A percentile compares a stretch with the other conserved stretches of the same genome.
Evolutionary conservation across 2,113 vertebrate species (phyloP).

Genomic region (Ramphastos sulfuratus): DNA sequence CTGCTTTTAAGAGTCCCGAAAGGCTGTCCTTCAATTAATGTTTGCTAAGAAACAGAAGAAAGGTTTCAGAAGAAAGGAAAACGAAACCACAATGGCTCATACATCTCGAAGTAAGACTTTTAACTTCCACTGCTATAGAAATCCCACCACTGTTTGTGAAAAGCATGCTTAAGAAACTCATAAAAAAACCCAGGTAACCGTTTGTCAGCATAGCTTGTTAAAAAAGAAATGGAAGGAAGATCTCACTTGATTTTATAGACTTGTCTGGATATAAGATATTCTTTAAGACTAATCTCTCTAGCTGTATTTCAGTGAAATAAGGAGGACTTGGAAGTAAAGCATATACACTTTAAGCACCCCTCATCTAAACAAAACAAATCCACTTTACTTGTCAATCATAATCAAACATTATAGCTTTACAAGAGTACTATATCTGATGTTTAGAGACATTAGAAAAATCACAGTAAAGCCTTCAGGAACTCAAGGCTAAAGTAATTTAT

Average conservation of each 20-base stretch:
- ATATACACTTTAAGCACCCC: neutral
- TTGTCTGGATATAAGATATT: neutral
- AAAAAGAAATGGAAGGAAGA: neutral
- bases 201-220: neutral
- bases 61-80: neutral
- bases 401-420: neutral
- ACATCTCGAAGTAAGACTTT: neutral
- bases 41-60: neutral
- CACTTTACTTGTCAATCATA: neutral
- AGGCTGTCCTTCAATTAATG: neutral
- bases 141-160: neutral
- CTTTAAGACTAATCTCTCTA: neutral
- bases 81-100: neutral
- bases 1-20: neutral
- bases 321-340: neutral
- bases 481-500: neutral
- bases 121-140: neutral
- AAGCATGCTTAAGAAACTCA: neutral
- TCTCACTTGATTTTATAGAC: neutral
- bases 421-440: neutral
- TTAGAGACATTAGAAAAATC: neutral
- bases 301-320: neutral
- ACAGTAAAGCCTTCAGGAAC: neutral
- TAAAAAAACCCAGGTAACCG: neutral
- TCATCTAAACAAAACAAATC: neutral